Percentiles rank a stretch among this genome's conserved stretches.
Evolutionary conservation across 2,113 vertebrate genomes (phyloP).

Genomic region (Cinclus mexicanus): DNA sequence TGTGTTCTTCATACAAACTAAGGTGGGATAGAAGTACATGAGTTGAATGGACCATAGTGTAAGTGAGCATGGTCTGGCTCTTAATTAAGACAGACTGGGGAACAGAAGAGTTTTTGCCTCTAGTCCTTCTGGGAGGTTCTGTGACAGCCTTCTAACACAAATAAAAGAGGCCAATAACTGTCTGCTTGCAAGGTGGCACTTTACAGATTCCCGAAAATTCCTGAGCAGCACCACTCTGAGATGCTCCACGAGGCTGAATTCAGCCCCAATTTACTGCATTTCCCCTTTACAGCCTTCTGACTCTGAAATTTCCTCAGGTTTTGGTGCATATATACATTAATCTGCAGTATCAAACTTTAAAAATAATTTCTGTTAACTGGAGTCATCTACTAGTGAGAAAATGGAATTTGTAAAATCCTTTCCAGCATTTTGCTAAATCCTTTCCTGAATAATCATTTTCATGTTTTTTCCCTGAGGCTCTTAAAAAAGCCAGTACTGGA

Average conservation of each 20-base stretch:
- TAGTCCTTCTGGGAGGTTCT: background rate
- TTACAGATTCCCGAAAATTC: background rate
- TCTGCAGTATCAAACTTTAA: background rate
- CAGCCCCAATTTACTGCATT: background rate
- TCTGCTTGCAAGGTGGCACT: background rate
- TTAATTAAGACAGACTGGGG: background rate
- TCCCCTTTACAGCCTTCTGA: background rate
- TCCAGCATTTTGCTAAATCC: background rate
- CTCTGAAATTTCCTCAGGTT: background rate
- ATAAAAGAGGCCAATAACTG: background rate
- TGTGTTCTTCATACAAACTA: background rate
- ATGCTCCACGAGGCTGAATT: background rate
- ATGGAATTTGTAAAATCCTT: background rate
- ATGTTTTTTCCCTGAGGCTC: background rate
- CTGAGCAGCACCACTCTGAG: background rate
- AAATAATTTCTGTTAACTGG: background rate
- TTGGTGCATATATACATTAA: background rate
- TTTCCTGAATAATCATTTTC: background rate
- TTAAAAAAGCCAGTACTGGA: background rate
- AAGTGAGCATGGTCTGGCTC: background rate
- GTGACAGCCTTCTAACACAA: background rate
- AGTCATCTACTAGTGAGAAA: background rate
- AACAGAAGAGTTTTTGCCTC: background rate
- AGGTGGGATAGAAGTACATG: fast-evolving
- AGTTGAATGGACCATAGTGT: background rate